Conservation (phyloP, 2,113 vertebrate species). For the Pterocles gutturalis region DNA sequence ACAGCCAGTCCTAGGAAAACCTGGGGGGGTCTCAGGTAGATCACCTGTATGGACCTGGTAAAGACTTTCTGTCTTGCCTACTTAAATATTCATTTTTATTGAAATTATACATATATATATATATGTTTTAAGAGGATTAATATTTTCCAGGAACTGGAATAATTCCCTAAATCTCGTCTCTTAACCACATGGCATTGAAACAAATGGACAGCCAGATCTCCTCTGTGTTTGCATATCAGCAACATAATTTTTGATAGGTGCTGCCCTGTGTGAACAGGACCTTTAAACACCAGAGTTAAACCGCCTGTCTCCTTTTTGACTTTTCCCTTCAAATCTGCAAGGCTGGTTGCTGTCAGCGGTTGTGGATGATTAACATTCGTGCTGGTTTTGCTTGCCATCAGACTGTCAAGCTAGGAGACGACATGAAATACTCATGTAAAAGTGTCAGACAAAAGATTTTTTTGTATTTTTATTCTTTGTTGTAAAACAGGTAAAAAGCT, state of each 20-base stretch:
- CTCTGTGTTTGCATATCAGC: background rate
- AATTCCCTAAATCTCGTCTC: background rate
- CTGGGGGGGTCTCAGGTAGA: background rate
- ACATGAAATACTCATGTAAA: background rate
- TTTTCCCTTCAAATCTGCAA: background rate
- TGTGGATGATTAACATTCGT: background rate
- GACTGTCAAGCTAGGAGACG: background rate
- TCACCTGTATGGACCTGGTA: background rate
- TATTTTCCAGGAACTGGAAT: background rate
- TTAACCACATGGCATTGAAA: background rate
- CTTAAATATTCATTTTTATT: background rate
- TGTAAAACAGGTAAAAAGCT: constrained; percentile 1
- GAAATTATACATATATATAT: no score
- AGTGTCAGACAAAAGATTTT: background rate
- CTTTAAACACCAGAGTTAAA: background rate
- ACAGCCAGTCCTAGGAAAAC: background rate
- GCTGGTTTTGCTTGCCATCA: constrained; percentile 6
- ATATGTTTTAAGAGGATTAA: background rate
- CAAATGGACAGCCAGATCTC: background rate
- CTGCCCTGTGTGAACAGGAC: background rate
- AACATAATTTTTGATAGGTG: background rate
- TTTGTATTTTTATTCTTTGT: background rate
- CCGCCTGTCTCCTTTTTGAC: background rate
- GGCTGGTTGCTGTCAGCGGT: background rate
- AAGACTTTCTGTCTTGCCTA: background rate